Evolutionary conservation across 2,888 invertebrate species (phyloP), one percentile per base, ranked within the genome.

Genomic region (Ferdinandea cuprea): DNA sequence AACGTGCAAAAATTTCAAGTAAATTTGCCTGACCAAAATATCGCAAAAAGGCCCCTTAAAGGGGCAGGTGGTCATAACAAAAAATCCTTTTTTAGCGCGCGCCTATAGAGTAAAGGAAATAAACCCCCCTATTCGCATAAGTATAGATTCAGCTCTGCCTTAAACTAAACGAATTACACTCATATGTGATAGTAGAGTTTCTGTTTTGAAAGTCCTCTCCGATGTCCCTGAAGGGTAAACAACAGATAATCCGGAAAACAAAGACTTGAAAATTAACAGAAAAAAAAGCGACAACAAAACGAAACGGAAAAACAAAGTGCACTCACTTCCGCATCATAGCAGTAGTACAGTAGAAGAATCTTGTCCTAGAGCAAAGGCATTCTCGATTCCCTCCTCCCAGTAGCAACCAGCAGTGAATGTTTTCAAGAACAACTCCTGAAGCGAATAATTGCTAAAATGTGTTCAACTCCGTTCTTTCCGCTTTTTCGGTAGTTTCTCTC

Each of bases 401-500:
- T 19, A 19, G 1, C 48, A 63, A 50, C 63, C 44, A 48, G 17
- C 71, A 56, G 9, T 32, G 40, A 71, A 66, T 48, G 52, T 81
- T 81, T 81, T 76, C 83, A 83, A 83, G 72, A 83, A 78, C 83
- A 68, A 78, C 72, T 83, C 72, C 72, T 83, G 58, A 19, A 78
- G 83, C 83, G 83, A 73, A 83, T 83, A 83, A 83, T 83, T 83
- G 83, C 72, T 78, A 83, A 83, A 78, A 83, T 83, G 83, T 83
- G 78, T 83, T 83, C 83, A 83, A 78, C 78, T 78, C n/a, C n/a
- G 61, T 66, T 83, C 30, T 61, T 68, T 73, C 72, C 65, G 66
- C 13, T 74, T 28, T 44, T 59, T 69, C 52, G 35, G 61, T 76
- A 21, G 54, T 59, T 42, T 42, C 52, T 46, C 35, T 46, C 32